phyloP scores from a whole-genome alignment of 2,888 invertebrate genomes.

The Linyphia triangularis region DNA sequence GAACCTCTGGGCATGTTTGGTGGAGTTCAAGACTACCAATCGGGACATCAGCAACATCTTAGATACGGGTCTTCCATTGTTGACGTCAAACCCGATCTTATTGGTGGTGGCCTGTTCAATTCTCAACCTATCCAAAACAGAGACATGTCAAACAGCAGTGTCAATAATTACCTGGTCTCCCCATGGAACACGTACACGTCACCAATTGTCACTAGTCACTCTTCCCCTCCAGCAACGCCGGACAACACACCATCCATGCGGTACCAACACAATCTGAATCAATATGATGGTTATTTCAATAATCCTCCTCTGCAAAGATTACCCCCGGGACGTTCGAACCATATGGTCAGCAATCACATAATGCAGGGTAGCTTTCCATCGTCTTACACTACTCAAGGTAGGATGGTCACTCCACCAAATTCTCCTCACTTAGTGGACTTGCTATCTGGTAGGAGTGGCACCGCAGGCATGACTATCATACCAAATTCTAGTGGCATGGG shows the following conservation, averaged over 20 bases:
- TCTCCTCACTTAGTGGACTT: conserved; percentile 85
- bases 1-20: conserved; percentile 57
- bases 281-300: conserved; percentile 64
- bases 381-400: conserved; percentile 53
- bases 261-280: conserved; percentile 59
- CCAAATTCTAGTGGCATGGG: conserved; percentile 36
- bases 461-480: conserved; percentile 61
- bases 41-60: conserved; percentile 41
- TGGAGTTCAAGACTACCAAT: conserved; percentile 55
- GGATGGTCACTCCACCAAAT: conserved; percentile 73
- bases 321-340: conserved; percentile 37
- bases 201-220: conserved; percentile 70
- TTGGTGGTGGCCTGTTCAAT: conserved; percentile 27
- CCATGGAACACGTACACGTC: conserved; percentile 69
- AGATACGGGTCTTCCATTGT: conserved; percentile 65
- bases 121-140: conserved; percentile 35
- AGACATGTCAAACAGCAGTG: conserved; percentile 39
- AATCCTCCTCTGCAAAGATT: conserved; percentile 50
- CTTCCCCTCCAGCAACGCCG: conserved; percentile 70
- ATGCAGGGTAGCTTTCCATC: conserved; percentile 53
- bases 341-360: conserved; percentile 53
- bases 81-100: conserved; percentile 62
- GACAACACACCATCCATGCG: conserved; percentile 55
- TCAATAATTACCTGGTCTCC: conserved; percentile 55
- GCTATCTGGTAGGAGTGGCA: conserved; percentile 86